These are phyloP conservation scores for Scomber japonicus DNA, from an alignment of 2,113 vertebrate genomes.

Conservation along the genomic window DNA sequence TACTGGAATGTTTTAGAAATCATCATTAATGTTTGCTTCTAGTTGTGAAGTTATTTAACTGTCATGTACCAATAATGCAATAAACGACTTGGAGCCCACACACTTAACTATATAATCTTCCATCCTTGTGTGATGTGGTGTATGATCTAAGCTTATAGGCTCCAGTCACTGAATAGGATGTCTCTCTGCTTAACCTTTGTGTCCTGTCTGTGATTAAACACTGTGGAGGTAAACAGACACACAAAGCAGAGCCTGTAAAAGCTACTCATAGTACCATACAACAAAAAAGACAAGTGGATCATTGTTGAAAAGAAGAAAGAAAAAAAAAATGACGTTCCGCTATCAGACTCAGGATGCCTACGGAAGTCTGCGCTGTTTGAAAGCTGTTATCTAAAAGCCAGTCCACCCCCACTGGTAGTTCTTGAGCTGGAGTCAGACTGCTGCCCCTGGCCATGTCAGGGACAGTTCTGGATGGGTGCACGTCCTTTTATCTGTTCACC, in stretches of 20 bases:
- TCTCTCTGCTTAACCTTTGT: constrained; percentile 61
- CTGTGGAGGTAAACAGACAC: constrained; percentile 52
- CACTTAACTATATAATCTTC: neutral
- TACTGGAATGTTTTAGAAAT: neutral
- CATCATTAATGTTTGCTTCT: too few species aligned
- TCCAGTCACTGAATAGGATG: constrained; percentile 53
- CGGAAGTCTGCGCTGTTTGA: constrained; percentile 72
- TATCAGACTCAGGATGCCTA: constrained; percentile 53
- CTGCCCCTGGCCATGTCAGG: constrained; percentile 55
- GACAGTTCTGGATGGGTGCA: constrained; percentile 79
- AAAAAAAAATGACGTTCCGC: constrained; percentile 45
- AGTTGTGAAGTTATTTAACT: too few species aligned
- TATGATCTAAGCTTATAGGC: constrained; percentile 53
- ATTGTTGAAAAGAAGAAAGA: constrained; percentile 53
- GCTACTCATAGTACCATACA: constrained; percentile 30
- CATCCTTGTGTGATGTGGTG: constrained; percentile 26
- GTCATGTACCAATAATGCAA: neutral
- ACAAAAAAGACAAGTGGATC: constrained; percentile 70
- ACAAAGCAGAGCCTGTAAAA: constrained; percentile 37
- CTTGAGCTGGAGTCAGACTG: constrained; percentile 47
- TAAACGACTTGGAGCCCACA: neutral
- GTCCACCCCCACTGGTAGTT: constrained; percentile 28
- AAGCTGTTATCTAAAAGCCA: constrained; percentile 65
- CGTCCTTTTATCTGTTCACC: constrained; percentile 70
- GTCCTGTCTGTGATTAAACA: constrained; percentile 57